phyloP scores from a whole-genome alignment of 2,113 vertebrate genomes.

The Hassar affinis region DNA sequence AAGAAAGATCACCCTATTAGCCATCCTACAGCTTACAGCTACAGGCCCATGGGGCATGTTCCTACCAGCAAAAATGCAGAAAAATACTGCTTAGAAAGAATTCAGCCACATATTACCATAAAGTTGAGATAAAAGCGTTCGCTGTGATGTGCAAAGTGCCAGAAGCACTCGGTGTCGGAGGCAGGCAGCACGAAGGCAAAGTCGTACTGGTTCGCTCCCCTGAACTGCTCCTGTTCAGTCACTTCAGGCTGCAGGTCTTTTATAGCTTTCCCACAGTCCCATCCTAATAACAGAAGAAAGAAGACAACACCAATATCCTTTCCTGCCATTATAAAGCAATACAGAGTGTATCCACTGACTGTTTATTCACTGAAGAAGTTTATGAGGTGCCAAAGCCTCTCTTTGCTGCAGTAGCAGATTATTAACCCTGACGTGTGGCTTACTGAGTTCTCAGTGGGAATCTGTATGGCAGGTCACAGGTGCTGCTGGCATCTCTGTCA shows the following conservation, averaged over 20 bases:
- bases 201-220: constrained; percentile 79
- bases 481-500: background rate
- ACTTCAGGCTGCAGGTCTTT: constrained; percentile 55
- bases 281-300: constrained; percentile 53
- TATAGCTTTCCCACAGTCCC: constrained; percentile 57
- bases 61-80: background rate
- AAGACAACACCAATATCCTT: constrained; percentile 38
- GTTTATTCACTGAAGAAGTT: background rate
- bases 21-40: background rate
- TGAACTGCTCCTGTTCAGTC: constrained; percentile 73
- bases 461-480: constrained; percentile 22
- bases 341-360: background rate
- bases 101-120: constrained; percentile 72
- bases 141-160: constrained; percentile 83
- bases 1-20: background rate
- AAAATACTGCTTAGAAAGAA: background rate
- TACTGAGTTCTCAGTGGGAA: constrained; percentile 31
- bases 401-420: constrained; percentile 28
- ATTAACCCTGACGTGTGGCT: constrained; percentile 41
- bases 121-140: constrained; percentile 89
- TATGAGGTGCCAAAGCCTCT: background rate
- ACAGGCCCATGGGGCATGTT: background rate
- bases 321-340: constrained; percentile 16
- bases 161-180: constrained; percentile 78
- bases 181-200: constrained; percentile 80